These are phyloP conservation scores for Caracal caracal DNA, from an alignment of 2,113 vertebrate genomes.

Conservation along the genomic window DNA sequence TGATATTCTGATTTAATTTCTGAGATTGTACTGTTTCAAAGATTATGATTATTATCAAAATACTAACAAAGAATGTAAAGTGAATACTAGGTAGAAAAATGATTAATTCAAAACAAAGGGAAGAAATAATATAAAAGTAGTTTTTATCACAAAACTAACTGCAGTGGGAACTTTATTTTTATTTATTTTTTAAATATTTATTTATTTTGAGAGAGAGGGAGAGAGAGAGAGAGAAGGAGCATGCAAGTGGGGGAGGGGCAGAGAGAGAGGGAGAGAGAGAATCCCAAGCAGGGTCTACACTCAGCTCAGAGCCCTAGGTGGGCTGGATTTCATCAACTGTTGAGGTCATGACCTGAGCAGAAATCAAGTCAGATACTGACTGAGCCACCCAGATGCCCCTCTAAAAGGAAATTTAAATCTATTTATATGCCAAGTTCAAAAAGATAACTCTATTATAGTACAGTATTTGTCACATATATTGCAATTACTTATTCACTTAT, in stretches of 20 bases:
- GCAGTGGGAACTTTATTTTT: background rate
- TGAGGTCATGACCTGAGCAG: no score
- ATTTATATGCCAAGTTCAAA: background rate
- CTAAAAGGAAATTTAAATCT: conserved; percentile 4
- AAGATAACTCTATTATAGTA: background rate
- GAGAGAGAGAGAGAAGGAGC: no score
- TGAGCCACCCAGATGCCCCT: no score
- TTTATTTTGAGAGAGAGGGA: no score
- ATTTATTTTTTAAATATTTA: no score
- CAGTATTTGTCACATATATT: background rate
- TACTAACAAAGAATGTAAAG: background rate
- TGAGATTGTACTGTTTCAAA: background rate
- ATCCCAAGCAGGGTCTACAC: no score
- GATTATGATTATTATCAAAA: conserved; percentile 2
- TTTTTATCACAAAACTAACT: background rate
- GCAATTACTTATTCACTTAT: background rate
- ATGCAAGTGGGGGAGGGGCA: no score
- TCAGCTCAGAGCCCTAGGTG: no score
- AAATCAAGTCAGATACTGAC: no score
- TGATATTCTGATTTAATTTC: background rate
- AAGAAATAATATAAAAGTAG: background rate
- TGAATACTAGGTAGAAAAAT: background rate
- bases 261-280: no score
- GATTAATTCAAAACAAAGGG: background rate
- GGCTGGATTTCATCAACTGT: no score